A percentile compares a stretch with the other conserved stretches of the same genome.
Evolutionary conservation across 2,888 invertebrate genomes (phyloP).

Genomic region (Rhagonycha lutea): DNA sequence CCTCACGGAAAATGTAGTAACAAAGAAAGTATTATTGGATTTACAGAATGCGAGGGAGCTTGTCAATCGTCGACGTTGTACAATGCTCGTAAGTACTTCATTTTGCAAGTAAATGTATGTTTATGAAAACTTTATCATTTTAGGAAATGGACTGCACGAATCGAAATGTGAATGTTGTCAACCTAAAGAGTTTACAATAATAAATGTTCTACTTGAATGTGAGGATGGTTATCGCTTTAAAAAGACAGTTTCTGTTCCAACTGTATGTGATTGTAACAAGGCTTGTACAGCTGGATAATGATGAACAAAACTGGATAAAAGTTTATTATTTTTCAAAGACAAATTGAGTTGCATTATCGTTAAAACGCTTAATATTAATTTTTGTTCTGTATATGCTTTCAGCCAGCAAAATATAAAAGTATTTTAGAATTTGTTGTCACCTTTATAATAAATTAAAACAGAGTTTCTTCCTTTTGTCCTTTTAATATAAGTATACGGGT

Average conservation of each 20-base stretch:
- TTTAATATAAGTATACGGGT: too few relatives aligned
- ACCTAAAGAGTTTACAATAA: constrained; percentile 41
- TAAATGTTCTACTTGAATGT: constrained; percentile 49
- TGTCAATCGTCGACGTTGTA: constrained; percentile 74
- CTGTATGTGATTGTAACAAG: constrained; percentile 46
- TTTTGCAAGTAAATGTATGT: neutral
- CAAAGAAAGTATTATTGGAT: constrained; percentile 60
- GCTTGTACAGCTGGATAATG: constrained; percentile 2
- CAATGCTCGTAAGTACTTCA: constrained; percentile 61
- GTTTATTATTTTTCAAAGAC: neutral
- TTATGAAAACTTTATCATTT: constrained; percentile 30
- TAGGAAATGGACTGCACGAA: constrained; percentile 63
- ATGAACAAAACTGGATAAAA: constrained; percentile 2
- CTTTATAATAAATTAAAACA: too few relatives aligned
- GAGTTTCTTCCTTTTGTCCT: too few relatives aligned
- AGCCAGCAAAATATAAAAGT: neutral
- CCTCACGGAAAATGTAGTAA: constrained; percentile 70
- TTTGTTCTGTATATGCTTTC: neutral
- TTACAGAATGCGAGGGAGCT: constrained; percentile 72
- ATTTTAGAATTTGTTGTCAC: neutral
- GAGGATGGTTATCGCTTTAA: constrained; percentile 47
- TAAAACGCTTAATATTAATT: neutral
- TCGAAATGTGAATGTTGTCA: constrained; percentile 62
- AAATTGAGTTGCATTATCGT: neutral
- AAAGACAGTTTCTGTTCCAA: constrained; percentile 51